These are phyloP conservation scores for Oncorhynchus mykiss DNA, from an alignment of 2,113 vertebrate species.

Conservation along the genomic window DNA sequence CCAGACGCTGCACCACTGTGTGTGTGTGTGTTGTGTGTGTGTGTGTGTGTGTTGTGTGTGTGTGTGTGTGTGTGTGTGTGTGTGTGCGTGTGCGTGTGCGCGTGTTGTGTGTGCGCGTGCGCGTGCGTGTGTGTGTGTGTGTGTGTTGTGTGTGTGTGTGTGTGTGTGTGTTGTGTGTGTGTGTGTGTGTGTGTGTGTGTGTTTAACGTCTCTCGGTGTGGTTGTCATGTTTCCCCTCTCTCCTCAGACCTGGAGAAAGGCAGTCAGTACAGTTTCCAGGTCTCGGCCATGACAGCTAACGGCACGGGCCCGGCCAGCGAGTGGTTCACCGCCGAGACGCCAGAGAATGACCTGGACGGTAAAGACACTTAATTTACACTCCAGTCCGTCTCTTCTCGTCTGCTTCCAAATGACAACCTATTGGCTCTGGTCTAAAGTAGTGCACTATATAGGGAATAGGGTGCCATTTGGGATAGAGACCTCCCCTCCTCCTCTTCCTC, in stretches of 20 bases:
- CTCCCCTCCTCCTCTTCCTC: not conserved
- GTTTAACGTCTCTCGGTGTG: not conserved
- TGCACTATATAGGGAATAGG: no score
- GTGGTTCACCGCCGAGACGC: conserved; percentile 86
- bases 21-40: no score
- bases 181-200: no score
- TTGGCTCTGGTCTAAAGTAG: not conserved
- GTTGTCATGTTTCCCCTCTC: not conserved
- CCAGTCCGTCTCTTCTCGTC: not conserved
- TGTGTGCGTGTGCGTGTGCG: no score
- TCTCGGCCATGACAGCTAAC: conserved; percentile 91
- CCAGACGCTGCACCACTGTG: no score
- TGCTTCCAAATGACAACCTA: not conserved
- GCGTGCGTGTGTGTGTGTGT: no score
- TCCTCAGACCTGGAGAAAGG: conserved; percentile 87
- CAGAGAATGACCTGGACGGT: conserved; percentile 94
- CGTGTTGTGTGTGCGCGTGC: no score
- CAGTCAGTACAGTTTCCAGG: conserved; percentile 93
- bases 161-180: no score
- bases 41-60: no score
- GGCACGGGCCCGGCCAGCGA: conserved; percentile 88
- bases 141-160: no score
- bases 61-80: no score
- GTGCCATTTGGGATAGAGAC: not conserved
- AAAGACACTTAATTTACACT: conserved; percentile 32